Evolutionary conservation across 2,888 invertebrate species (phyloP).

Genomic region (Gymnoscelis rufifasciata): DNA sequence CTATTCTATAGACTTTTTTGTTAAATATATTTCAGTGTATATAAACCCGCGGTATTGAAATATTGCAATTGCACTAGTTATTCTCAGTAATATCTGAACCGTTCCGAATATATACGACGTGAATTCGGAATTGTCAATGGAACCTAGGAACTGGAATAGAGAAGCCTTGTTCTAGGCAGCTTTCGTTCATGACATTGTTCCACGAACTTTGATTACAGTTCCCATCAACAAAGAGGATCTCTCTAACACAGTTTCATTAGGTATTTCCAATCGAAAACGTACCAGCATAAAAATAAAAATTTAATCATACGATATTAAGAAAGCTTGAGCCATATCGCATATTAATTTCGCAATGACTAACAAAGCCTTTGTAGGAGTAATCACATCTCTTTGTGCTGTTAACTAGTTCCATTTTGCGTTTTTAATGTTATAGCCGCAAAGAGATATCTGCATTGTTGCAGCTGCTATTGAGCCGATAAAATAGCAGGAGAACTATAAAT

Average conservation of each 20-base stretch:
- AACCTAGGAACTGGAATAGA: not conserved
- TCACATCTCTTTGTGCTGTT: constrained; percentile 1
- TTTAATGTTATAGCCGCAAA: no score
- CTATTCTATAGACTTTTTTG: no score
- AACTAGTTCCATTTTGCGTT: not conserved
- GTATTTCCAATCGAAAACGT: constrained; percentile 2
- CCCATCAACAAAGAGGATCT: constrained; percentile 15
- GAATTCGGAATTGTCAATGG: no score
- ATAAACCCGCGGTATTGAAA: no score
- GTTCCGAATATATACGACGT: no score
- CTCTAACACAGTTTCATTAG: constrained; percentile 13
- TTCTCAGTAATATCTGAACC: no score
- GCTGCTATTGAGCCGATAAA: no score
- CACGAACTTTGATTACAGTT: constrained; percentile 20
- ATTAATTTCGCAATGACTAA: constrained; percentile 2
- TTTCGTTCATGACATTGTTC: constrained; percentile 10
- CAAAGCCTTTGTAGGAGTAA: constrained; percentile 4
- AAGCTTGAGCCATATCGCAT: not conserved
- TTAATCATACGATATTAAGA: not conserved
- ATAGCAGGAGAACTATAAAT: no score
- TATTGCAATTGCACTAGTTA: no score
- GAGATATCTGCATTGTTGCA: no score
- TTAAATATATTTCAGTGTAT: no score
- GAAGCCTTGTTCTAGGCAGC: not conserved
- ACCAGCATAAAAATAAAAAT: not conserved